Conservation (phyloP, 2,113 vertebrate genomes). For the Urocynchramus pylzowi region DNA sequence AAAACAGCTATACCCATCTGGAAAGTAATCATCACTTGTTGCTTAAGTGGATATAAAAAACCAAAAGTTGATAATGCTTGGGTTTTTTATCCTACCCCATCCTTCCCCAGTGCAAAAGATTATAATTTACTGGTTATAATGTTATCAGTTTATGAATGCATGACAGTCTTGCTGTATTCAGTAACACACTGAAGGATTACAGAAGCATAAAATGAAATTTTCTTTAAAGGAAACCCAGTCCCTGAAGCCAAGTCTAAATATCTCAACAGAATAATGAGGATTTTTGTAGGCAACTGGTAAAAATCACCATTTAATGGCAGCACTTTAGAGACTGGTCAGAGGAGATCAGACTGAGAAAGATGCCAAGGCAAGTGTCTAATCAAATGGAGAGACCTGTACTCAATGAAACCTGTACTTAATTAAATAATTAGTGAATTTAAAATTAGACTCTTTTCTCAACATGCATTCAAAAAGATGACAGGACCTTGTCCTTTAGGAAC, state of each 20-base stretch:
- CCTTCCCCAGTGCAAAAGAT: not conserved
- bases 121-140: not conserved
- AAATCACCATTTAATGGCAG: not conserved
- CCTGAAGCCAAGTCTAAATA: not conserved
- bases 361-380: not conserved
- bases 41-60: not conserved
- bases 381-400: not conserved
- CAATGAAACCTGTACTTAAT: not conserved
- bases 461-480: not conserved
- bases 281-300: not conserved
- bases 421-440: not conserved
- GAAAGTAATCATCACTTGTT: not conserved
- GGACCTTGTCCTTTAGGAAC: not conserved
- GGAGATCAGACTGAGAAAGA: not conserved
- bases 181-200: not conserved
- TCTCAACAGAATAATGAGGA: not conserved
- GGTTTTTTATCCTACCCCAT: not conserved
- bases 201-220: not conserved
- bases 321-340: not conserved
- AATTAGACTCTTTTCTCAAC: not conserved
- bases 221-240: not conserved
- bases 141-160: not conserved
- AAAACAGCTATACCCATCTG: not conserved
- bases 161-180: not conserved
- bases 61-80: not conserved